phyloP scores from a whole-genome alignment of 2,113 vertebrate species.

The Petrocephalus zakoni region DNA sequence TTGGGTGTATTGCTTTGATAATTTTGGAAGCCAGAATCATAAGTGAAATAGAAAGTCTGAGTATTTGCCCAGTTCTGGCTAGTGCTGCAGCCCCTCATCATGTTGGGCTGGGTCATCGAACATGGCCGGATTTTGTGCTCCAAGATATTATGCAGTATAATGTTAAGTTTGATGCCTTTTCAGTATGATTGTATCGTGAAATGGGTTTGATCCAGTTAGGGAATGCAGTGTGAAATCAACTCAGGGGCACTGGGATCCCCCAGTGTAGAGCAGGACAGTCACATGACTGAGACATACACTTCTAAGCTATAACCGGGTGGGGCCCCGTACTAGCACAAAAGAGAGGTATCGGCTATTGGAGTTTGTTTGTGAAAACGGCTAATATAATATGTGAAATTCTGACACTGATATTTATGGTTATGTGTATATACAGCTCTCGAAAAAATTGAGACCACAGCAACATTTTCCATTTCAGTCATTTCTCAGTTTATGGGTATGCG shows the following conservation, averaged over 20 bases:
- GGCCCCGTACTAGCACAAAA: neutral
- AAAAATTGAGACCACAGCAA: too few relatives aligned
- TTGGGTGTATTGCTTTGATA: neutral
- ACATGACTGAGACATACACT: neutral
- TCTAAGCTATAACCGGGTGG: neutral
- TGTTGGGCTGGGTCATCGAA: neutral
- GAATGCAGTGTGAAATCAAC: neutral
- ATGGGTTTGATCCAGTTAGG: neutral
- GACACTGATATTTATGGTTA: neutral
- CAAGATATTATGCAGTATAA: neutral
- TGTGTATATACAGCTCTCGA: neutral
- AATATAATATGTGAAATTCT: neutral
- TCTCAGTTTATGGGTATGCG: too few relatives aligned
- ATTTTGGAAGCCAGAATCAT: neutral
- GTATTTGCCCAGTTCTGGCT: neutral
- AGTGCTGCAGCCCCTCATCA: neutral
- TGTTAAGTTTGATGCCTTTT: neutral
- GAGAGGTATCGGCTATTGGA: neutral
- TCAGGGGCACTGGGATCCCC: neutral
- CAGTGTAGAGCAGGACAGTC: neutral
- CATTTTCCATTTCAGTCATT: too few relatives aligned
- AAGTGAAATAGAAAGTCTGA: neutral
- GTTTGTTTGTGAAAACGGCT: neutral
- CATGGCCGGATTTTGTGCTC: neutral
- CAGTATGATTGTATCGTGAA: neutral